A percentile compares a stretch with the other conserved stretches of the same genome.
phyloP scores from a whole-genome alignment of 2,113 vertebrate species.

The Sylvia atricapilla region DNA sequence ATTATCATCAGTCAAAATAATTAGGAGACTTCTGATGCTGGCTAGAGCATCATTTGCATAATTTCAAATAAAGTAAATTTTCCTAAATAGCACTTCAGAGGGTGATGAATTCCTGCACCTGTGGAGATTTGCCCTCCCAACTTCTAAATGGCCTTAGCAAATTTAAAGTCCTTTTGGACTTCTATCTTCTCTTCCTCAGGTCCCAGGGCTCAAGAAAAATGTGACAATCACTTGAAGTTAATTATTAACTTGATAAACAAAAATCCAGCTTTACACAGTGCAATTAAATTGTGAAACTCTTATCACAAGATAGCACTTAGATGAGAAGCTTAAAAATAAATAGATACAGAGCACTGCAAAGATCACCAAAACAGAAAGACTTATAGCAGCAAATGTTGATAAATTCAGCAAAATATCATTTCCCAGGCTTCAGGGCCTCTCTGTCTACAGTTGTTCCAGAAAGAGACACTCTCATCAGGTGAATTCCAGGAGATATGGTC shows the following conservation, averaged over 20 bases:
- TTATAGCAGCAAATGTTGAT: rapidly evolving
- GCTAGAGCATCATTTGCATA: neutral
- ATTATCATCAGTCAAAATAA: neutral
- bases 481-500: neutral
- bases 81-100: neutral
- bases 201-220: neutral
- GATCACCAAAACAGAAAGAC: neutral
- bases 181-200: neutral
- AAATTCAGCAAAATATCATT: neutral
- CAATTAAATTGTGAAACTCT: neutral
- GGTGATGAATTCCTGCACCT: neutral
- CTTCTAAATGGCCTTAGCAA: neutral
- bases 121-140: neutral
- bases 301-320: neutral
- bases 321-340: neutral
- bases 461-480: neutral
- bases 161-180: neutral
- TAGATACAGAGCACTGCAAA: neutral
- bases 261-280: neutral
- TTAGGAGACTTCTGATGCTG: neutral
- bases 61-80: neutral
- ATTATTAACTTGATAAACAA: neutral
- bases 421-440: neutral
- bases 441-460: neutral
- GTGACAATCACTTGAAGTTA: neutral